Conservation (phyloP, 1,140 invertebrate genomes). For the Ericerus pela region DNA sequence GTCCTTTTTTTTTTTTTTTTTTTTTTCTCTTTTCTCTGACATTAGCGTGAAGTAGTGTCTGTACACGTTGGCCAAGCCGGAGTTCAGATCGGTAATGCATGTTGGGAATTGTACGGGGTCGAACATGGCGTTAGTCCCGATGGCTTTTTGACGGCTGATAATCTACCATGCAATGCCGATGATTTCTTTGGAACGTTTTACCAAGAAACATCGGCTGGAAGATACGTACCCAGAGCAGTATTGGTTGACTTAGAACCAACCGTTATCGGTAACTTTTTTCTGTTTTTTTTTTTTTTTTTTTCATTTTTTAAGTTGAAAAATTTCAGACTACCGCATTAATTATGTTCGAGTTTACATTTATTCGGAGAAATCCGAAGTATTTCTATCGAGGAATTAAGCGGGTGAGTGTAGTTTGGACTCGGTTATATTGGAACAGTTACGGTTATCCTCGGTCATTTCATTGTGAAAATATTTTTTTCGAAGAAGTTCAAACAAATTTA, state of each 20-base stretch:
- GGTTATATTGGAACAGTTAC: too few relatives aligned
- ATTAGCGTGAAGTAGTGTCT: conserved; percentile 17
- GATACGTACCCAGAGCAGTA: conserved; percentile 58
- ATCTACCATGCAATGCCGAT: neutral
- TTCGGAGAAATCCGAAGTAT: too few relatives aligned
- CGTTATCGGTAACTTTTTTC: conserved; percentile 34
- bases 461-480: too few relatives aligned
- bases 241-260: conserved; percentile 73
- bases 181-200: conserved; percentile 38
- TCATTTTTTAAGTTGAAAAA: neutral
- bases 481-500: too few relatives aligned
- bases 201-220: conserved; percentile 46
- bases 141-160: conserved; percentile 30
- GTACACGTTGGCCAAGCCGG: conserved; percentile 46
- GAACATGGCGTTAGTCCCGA: conserved; percentile 66
- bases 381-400: too few relatives aligned
- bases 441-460: too few relatives aligned
- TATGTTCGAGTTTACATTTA: too few relatives aligned
- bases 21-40: neutral
- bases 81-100: conserved; percentile 70
- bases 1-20: neutral
- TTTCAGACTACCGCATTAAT: too few relatives aligned
- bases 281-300: neutral
- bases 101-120: conserved; percentile 67
- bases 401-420: too few relatives aligned